Base-by-base conservation (phyloP, 2,888 invertebrate genomes). In the Agrypnus murinus region DNA sequence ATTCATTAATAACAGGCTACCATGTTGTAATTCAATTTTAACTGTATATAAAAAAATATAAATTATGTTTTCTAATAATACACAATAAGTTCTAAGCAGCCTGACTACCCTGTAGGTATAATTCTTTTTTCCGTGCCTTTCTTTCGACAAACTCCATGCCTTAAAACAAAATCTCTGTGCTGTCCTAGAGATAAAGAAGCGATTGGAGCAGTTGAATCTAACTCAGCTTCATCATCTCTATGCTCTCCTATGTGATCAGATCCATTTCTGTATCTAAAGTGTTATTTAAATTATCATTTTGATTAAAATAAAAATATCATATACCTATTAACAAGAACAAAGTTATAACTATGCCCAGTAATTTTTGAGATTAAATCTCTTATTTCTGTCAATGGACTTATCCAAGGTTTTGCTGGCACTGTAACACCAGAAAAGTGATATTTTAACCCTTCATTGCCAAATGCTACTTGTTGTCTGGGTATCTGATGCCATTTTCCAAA, bases 231-330 rank as follows among this genome's bases (percentile, higher is more conserved):
- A 78, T 91, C 90, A 80, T 93, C 93, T 79, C 90, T 87, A 78
- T 93, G 92, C 78, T 92, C 92, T 8, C 92, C 92, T 84, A 93
- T 92, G 76, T 91, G 89, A 80, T 93, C 92, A 43, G 83, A 82
- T 9, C 92, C 92, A 84, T 91, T 88, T 79, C 89, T 87, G 79
- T 92, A 93, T 81, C 92, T 92, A 77, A 6, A 75, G 74, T 25
- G n/a, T n/a, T n/a, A n/a, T n/a, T n/a, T 72, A 74, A 70, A 64
- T 65, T 72, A 65, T 60, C 34, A 45, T 38, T 62, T 10, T 32
- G 38, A n/a, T 34, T 34, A 34, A 7, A 34, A 9, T 7, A 34
- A n/a, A n/a, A n/a, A 55, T 6, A 50, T 32, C 6, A n/a, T 34
- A 12, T 12, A 92, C 92, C 89, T 90, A 81, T 92, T 93, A 0